These are phyloP conservation scores for Semicossyphus pulcher DNA, from an alignment of 2,113 vertebrate genomes.

Conservation along the genomic window DNA sequence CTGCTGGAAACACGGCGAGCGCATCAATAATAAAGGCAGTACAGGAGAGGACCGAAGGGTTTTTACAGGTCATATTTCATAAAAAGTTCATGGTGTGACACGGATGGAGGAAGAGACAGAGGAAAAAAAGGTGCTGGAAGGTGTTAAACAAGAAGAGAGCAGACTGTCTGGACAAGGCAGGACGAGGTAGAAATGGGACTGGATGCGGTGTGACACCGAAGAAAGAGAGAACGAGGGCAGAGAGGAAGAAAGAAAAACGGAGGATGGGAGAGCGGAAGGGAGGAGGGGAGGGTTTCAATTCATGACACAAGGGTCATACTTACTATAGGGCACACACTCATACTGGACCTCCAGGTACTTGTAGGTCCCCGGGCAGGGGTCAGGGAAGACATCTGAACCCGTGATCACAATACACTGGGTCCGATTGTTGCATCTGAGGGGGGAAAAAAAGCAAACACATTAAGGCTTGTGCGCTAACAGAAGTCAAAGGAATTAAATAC, in stretches of 20 bases:
- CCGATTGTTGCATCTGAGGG: conserved; percentile 95
- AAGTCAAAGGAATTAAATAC: too few species aligned
- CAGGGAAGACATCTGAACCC: conserved; percentile 98
- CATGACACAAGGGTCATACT: conserved; percentile 85
- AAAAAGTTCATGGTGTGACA: conserved; percentile 74
- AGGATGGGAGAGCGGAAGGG: neutral
- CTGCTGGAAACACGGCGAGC: conserved; percentile 67
- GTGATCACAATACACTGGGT: conserved; percentile 99
- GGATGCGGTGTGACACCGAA: conserved; percentile 43
- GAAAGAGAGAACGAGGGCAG: conserved; percentile 26
- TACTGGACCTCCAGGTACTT: conserved; percentile 99
- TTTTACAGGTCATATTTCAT: conserved; percentile 76
- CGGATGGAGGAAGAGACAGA: conserved; percentile 63
- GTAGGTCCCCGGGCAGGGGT: conserved; percentile 98
- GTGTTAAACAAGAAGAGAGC: conserved; percentile 51
- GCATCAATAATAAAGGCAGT: conserved; percentile 75
- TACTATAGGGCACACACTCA: conserved; percentile 99
- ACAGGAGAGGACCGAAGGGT: conserved; percentile 69
- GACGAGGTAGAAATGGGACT: conserved; percentile 39
- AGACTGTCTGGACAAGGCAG: conserved; percentile 57
- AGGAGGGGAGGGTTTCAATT: conserved; percentile 36
- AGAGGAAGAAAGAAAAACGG: conserved; percentile 18
- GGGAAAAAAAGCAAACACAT: conserved; percentile 18
- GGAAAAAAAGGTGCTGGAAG: conserved; percentile 65
- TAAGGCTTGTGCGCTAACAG: neutral